Base-by-base conservation (phyloP, 2,888 invertebrate species). In the Meta bourneti region DNA sequence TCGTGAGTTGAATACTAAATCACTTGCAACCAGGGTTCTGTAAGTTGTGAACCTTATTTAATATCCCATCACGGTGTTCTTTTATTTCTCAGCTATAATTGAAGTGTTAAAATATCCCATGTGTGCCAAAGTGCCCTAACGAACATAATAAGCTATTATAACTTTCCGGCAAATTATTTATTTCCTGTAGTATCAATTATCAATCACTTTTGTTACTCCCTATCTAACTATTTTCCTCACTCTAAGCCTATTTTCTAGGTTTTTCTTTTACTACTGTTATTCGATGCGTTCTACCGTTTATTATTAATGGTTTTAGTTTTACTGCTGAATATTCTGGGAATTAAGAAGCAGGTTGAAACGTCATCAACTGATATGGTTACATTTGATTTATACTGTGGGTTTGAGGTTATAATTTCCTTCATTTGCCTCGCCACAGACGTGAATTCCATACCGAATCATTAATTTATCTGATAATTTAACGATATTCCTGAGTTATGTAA, bases 101-200 rank as follows among this genome's bases (percentile, higher is more conserved):
- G 83, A 84, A 74, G 83, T 54, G 83, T 84, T 84, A 84, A 84
- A 84, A 74, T 72, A 74, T 84, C 54, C 48, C 74, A 13, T 52
- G 20, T 79, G 34, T 5, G 34, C 54, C 54, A 54, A 84, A 74
- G 34, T 74, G 74, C 20, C 54, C 19, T 20, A 74, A 74, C 74
- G 54, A 54, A 70, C 52, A 48, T 84, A 74, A 54, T 74, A 20
- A 34, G 8, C 8, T 13, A 54, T 74, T 74, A 54, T 54, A 52
- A 54, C 54, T 54, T 34, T 74, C 74, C 83, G 34, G 11, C 16
- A 20, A n/a, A 20, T 71, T 20, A 19, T 80, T 61, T 49, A 9
- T 19, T 16, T 11, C 19, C 6, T 19, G 74, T 74, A 54, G 61
- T 34, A 82, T 82, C 74, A 84, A 74, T 84, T 84, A 84, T 74